These are phyloP conservation scores for Gila robusta DNA, from an alignment of 2,797 vertebrate genomes.

Conservation along the genomic window DNA sequence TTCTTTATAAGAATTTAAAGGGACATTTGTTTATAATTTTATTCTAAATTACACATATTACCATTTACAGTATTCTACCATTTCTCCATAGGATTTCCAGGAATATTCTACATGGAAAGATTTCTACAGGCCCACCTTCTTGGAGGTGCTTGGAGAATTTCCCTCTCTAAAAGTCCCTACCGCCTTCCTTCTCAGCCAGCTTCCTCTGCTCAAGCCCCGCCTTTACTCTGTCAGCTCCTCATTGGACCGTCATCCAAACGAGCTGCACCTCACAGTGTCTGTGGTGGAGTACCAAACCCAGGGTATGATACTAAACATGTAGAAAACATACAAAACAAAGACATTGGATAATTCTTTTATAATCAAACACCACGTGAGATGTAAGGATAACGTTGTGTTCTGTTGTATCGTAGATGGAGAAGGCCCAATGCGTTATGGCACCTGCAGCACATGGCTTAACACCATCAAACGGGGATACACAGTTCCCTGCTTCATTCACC, in stretches of 20 bases:
- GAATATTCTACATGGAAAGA: slow-evolving; percentile 85
- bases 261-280: slow-evolving; percentile 84
- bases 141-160: slow-evolving; percentile 85
- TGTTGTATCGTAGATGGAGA: slow-evolving; percentile 74
- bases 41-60: not conserved
- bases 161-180: slow-evolving; percentile 77
- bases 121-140: slow-evolving; percentile 78
- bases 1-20: not conserved
- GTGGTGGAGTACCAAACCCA: slow-evolving; percentile 81
- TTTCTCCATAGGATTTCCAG: slow-evolving; percentile 64
- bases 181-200: slow-evolving; percentile 83
- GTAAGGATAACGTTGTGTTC: not conserved
- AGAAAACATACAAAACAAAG: not conserved
- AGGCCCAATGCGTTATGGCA: slow-evolving; percentile 83
- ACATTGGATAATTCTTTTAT: not conserved
- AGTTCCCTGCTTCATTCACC: slow-evolving; percentile 82
- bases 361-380: not conserved
- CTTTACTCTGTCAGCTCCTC: slow-evolving; percentile 89
- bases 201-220: slow-evolving; percentile 84
- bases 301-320: slow-evolving; percentile 72
- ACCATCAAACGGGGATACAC: slow-evolving; percentile 69
- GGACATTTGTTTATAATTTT: not conserved
- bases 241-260: slow-evolving; percentile 73
- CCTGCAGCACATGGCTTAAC: slow-evolving; percentile 86
- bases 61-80: not conserved